Conservation (phyloP, 1,140 invertebrate genomes). For the Brachionus angularis region DNA sequence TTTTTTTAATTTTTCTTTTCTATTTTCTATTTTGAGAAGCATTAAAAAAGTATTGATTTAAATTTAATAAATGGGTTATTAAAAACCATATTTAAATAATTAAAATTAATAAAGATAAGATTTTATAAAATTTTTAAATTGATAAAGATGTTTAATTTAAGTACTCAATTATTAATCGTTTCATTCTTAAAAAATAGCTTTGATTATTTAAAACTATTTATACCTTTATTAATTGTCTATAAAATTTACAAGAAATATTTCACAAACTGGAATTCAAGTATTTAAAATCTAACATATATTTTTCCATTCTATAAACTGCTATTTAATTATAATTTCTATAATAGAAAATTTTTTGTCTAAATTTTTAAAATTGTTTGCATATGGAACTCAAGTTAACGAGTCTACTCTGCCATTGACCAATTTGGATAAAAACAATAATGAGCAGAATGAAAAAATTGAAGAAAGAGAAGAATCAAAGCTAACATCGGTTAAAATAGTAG, state of each 20-base stretch:
- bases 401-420: too few species aligned
- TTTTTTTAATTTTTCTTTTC: too few species aligned
- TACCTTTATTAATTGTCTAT: slow-evolving; percentile 19
- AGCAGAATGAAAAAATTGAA: neutral
- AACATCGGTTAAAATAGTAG: neutral
- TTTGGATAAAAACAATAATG: neutral
- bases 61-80: too few species aligned
- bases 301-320: too few species aligned
- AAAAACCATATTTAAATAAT: too few species aligned
- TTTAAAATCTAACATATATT: neutral
- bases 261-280: neutral
- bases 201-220: slow-evolving; percentile 30
- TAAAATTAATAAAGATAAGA: too few species aligned
- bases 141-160: too few species aligned
- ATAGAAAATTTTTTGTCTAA: neutral
- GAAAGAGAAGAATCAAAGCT: neutral
- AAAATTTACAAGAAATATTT: slow-evolving; percentile 8
- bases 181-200: slow-evolving; percentile 9
- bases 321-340: too few species aligned
- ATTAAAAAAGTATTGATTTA: too few species aligned
- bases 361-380: slow-evolving; percentile 18
- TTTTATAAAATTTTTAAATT: too few species aligned
- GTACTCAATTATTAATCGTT: neutral
- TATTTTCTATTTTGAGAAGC: too few species aligned
- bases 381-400: too few species aligned